phyloP scores from a whole-genome alignment of 2,113 vertebrate genomes.

The Dromaius novaehollandiae region DNA sequence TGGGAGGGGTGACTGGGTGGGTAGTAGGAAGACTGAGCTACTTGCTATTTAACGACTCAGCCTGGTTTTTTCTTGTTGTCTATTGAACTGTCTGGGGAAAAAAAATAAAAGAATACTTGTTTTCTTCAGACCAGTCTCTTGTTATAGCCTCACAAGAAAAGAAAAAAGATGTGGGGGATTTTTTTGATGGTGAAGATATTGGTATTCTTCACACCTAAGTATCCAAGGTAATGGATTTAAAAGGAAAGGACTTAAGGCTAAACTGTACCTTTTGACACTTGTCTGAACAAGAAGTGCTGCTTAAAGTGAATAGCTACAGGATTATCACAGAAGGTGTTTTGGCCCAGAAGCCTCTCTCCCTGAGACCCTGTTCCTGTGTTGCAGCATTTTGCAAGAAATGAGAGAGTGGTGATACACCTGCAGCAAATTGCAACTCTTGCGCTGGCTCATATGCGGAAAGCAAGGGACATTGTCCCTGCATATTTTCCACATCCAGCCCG shows the following conservation, averaged over 20 bases:
- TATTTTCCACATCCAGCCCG: background rate
- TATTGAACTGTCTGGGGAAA: background rate
- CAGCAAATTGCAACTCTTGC: background rate
- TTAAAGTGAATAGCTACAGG: background rate
- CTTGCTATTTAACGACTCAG: background rate
- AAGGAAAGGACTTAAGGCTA: background rate
- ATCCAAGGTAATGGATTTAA: background rate
- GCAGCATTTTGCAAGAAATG: background rate
- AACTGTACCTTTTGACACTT: background rate
- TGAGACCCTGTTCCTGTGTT: background rate
- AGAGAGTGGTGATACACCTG: background rate
- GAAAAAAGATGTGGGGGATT: background rate
- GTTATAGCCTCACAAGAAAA: background rate
- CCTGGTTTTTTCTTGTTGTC: fast-evolving
- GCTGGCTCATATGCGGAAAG: background rate
- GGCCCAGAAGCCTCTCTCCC: background rate
- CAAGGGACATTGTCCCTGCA: background rate
- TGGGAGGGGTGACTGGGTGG: background rate
- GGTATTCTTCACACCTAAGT: background rate
- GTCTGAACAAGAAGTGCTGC: background rate
- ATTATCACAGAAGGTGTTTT: background rate
- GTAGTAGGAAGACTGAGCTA: background rate
- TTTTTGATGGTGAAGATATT: background rate
- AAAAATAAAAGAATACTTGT: background rate
- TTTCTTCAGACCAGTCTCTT: background rate